phyloP scores from a whole-genome alignment of 2,888 invertebrate species.

The Eudasyphora cyanicolor region DNA sequence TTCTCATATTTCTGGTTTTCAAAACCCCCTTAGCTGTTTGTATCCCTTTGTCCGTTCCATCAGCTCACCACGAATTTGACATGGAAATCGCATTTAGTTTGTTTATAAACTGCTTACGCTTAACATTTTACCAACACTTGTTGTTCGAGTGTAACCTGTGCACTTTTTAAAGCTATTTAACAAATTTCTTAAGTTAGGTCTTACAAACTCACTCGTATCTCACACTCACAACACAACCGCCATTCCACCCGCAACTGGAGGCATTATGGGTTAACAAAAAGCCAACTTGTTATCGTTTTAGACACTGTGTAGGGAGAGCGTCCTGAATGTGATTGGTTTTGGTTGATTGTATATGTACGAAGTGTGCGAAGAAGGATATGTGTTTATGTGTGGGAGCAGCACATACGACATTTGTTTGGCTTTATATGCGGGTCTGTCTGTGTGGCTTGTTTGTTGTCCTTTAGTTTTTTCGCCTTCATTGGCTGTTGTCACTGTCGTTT shows the following conservation, averaged over 20 bases:
- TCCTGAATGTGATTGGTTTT: conserved; percentile 2
- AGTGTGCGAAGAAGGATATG: background rate
- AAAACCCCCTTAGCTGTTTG: too few relatives aligned
- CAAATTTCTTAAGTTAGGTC: conserved; percentile 29
- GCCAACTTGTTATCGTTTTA: conserved; percentile 41
- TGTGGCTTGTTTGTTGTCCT: conserved; percentile 12
- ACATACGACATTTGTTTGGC: background rate
- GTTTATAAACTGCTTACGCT: too few relatives aligned
- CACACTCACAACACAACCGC: background rate
- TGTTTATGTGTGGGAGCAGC: conserved; percentile 5
- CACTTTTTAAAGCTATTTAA: conserved; percentile 32
- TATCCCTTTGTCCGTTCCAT: too few relatives aligned
- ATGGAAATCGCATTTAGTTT: too few relatives aligned
- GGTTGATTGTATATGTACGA: background rate
- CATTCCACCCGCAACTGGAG: background rate
- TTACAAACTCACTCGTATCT: background rate
- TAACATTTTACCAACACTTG: too few relatives aligned
- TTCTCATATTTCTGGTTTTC: too few relatives aligned
- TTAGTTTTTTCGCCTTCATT: background rate
- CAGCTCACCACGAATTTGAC: too few relatives aligned
- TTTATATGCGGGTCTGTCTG: background rate
- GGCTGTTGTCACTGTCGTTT: background rate
- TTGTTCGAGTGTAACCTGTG: background rate
- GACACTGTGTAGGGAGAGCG: background rate
- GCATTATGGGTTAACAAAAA: conserved; percentile 13